Conservation (phyloP, 2,113 vertebrate genomes). For the Holacanthus passer region DNA sequence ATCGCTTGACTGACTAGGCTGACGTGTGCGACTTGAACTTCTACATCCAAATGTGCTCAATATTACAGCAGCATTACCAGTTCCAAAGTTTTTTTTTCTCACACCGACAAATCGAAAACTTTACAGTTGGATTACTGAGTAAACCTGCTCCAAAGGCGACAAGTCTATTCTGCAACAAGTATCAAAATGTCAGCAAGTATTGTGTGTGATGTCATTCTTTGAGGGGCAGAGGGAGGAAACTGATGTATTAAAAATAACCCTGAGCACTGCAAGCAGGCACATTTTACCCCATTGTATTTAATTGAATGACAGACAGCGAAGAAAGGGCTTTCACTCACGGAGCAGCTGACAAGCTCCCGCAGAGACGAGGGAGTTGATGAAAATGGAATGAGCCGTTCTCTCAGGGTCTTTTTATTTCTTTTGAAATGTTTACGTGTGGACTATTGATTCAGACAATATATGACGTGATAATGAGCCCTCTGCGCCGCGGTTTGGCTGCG, state of each 20-base stretch:
- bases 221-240: conserved; percentile 15
- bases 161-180: conserved; percentile 26
- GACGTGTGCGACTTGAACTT: not conserved
- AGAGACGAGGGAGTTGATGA: conserved; percentile 31
- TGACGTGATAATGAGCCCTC: conserved; percentile 27
- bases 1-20: not conserved
- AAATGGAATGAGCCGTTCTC: conserved; percentile 29
- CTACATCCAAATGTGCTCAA: not conserved
- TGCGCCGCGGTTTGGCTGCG: conserved; percentile 5
- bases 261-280: conserved; percentile 20
- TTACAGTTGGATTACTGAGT: conserved; percentile 16
- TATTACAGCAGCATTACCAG: not conserved
- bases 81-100: not conserved
- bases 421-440: conserved; percentile 42
- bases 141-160: conserved; percentile 8
- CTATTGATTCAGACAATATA: conserved; percentile 49
- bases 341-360: conserved; percentile 24
- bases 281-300: conserved; percentile 41
- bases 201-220: conserved; percentile 34
- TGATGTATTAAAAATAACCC: conserved; percentile 45
- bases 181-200: conserved; percentile 30
- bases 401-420: conserved; percentile 41
- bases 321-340: conserved; percentile 38
- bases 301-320: conserved; percentile 39
- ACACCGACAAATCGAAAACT: conserved; percentile 6